Evolutionary conservation across 2,888 invertebrate species (phyloP), one percentile per base, ranked within the genome.

Genomic region (Harpalus rubripes): DNA sequence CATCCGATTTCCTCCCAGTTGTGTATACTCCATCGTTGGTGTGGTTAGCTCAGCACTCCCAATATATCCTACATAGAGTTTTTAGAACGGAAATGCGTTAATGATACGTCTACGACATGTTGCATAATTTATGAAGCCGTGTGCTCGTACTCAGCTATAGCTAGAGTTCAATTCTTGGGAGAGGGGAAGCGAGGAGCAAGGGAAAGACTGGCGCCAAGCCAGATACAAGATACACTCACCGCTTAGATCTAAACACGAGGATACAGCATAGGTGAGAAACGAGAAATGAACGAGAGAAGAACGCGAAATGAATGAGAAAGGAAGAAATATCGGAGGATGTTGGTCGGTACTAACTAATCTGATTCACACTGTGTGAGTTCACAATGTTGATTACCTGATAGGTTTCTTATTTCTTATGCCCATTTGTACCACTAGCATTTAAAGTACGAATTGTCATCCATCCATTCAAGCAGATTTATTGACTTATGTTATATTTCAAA

Each of bases 31-130:
- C 44, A 52, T 12, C 44, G 2, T 52, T 52, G 44, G 44, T 5
- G 44, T 12, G 44, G 44, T 52, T 52, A 12, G 44, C 44, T 32
- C 32, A 52, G 44, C 68, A 68, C 68, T 68, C 39, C 39, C 26
- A 22, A 26, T 32, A 39, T 63, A 15, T 74, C 72, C 72, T 12
- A 74, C 72, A 74, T 74, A 52, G 41, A 44, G 72, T 72, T 82
- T 83, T 83, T 83, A 61, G 83, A 83, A 72, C 83, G 83, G 83
- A 83, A 83, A 83, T 83, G 83, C 83, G 83, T 83, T 83, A 83
- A 83, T 74, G 72, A 83, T 72, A 83, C 61, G 83, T 83, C 83
- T 83, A 74, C 59, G 74, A 58, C 59, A 41, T 83, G 83, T 83
- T 83, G 83, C 83, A 83, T 83, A 83, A 83, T 83, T 83, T 83